Conservation (phyloP, 2,888 invertebrate species). For the Drosophila testacea region DNA sequence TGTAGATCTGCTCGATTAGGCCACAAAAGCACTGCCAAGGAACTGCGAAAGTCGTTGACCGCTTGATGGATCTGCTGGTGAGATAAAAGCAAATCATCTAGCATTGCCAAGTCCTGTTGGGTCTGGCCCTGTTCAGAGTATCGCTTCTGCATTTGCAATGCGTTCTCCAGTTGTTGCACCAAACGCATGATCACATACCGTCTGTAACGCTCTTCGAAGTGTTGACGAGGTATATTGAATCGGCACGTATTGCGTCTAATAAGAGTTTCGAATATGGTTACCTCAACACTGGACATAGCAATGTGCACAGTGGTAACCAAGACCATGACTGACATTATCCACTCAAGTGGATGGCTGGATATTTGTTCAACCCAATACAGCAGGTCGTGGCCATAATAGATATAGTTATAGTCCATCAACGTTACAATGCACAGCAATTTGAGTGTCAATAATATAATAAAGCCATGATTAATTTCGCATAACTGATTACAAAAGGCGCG, state of each 20-base stretch:
- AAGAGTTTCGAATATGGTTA: conserved; percentile 26
- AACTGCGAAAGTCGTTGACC: conserved; percentile 57
- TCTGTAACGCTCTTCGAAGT: conserved; percentile 56
- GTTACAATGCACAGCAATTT: conserved; percentile 37
- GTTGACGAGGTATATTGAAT: conserved; percentile 34
- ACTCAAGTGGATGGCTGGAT: conserved; percentile 20
- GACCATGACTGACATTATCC: conserved; percentile 41
- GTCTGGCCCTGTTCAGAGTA: conserved; percentile 2
- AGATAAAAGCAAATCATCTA: conserved; percentile 34
- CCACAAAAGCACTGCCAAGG: conserved; percentile 53
- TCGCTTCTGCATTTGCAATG: conserved; percentile 40
- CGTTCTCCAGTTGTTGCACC: conserved; percentile 58
- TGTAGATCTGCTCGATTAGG: conserved; percentile 54
- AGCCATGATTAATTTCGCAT: conserved; percentile 29
- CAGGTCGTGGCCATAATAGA: conserved; percentile 47
- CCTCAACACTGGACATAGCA: conserved; percentile 43
- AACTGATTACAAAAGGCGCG: conserved; percentile 19
- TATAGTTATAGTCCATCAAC: conserved; percentile 50
- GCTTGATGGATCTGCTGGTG: conserved; percentile 54
- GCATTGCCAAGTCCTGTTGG: conserved; percentile 5
- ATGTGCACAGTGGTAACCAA: conserved; percentile 34
- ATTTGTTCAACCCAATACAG: conserved; percentile 54
- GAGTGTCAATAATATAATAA: conserved; percentile 34
- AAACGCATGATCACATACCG: conserved; percentile 63
- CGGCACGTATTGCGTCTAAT: conserved; percentile 36